phyloP scores from a whole-genome alignment of 1,140 invertebrate genomes.

The Drosophila subobscura region DNA sequence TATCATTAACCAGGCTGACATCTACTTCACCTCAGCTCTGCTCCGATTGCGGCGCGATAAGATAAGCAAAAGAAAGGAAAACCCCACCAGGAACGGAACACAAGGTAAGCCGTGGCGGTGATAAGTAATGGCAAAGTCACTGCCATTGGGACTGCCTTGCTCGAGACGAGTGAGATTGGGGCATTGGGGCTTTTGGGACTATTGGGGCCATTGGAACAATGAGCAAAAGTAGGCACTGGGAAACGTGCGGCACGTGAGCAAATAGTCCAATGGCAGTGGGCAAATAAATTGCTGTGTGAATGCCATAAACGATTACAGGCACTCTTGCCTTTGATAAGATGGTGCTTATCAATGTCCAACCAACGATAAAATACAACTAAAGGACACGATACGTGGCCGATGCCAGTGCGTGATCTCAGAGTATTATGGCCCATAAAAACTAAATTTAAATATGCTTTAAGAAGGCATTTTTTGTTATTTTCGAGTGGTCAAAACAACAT shows the following conservation, averaged over 20 bases:
- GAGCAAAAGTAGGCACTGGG: slow-evolving; percentile 10
- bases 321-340: slow-evolving; percentile 40
- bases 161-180: slow-evolving; percentile 20
- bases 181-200: slow-evolving; percentile 9
- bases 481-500: slow-evolving; percentile 3
- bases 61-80: slow-evolving; percentile 43
- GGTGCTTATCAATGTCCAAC: slow-evolving; percentile 48
- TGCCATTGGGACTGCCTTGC: slow-evolving; percentile 27
- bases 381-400: slow-evolving; percentile 31
- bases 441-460: slow-evolving; percentile 37
- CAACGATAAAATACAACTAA: slow-evolving; percentile 40
- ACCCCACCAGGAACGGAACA: slow-evolving; percentile 14
- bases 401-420: slow-evolving; percentile 23
- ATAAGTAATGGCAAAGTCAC: slow-evolving; percentile 46
- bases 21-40: slow-evolving; percentile 27
- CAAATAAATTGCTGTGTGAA: slow-evolving; percentile 45
- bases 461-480: background rate
- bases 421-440: slow-evolving; percentile 30
- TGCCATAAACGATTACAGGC: slow-evolving; percentile 46
- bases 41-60: slow-evolving; percentile 31
- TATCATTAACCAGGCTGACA: slow-evolving; percentile 33
- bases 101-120: slow-evolving; percentile 5
- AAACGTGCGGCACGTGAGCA: slow-evolving; percentile 65
- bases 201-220: slow-evolving; percentile 17
- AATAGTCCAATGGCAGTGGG: slow-evolving; percentile 24